Evolutionary conservation across 2,888 invertebrate genomes (phyloP), one percentile per base, ranked within the genome.

Genomic region (Rotaria macrura): DNA sequence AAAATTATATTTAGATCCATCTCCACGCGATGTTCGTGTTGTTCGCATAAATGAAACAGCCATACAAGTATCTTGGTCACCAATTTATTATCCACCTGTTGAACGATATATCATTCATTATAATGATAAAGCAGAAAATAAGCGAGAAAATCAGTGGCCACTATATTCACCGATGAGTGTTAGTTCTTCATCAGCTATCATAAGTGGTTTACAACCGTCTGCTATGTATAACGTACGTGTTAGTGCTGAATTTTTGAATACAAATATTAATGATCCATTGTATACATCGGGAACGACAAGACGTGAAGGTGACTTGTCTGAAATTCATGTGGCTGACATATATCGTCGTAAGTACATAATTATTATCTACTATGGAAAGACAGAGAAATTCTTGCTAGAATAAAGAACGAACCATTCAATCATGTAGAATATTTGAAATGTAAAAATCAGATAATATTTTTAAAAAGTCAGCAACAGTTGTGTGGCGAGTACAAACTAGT

Each of bases 151-250:
- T 43, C 38, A 43, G n/a, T 79, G 79, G 79, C 4, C 79, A 79
- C 14, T 79, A 79, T 79, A 6, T 79, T 40, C 79, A 40, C 79
- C 43, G n/a, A 3, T 43, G 12, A 34, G 38, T 65, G 43, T 43
- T 3, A 7, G 12, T 43, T 1, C 79, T 12, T n/a, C 79, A 43
- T 43, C 79, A n/a, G 79, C 79, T 25, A 25, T 43, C 3, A 79
- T 79, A 14, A 79, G 79, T 79, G 79, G 43, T 10, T 79, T 79
- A 43, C 43, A 79, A 43, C 40, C 79, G 4, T 40, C 43, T 79
- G 79, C n/a, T 20, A 79, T 79, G 40, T 79, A 79, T 79, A 79
- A 79, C 43, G 43, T 79, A 43, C 79, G 79, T 79, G 79, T 79
- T 43, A 79, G n/a, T n/a, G 79, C 79, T 2, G 79, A 79, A 43